Percentiles rank a stretch among this genome's conserved stretches.
phyloP scores from a whole-genome alignment of 2,797 vertebrate species.

The Alauda arvensis region DNA sequence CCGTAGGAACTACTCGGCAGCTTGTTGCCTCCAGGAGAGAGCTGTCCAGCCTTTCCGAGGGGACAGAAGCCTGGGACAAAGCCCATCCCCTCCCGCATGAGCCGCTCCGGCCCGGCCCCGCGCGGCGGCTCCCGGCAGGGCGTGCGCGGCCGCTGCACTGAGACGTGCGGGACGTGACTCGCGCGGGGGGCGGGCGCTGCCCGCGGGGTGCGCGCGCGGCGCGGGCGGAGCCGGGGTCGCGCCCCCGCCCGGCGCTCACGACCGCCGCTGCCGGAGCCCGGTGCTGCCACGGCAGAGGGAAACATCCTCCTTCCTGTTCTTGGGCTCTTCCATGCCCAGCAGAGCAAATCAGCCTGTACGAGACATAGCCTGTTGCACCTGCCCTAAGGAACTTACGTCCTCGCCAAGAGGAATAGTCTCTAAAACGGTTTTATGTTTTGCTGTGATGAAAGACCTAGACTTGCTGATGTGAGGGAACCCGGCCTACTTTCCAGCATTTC shows the following conservation, averaged over 20 bases:
- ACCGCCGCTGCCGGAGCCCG: neutral
- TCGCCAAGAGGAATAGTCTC: neutral
- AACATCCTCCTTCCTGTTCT: neutral
- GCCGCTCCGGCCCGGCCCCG: neutral
- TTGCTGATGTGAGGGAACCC: neutral
- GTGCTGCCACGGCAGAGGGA: fast-evolving
- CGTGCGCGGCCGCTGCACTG: neutral
- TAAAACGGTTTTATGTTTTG: neutral
- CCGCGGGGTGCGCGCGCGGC: neutral
- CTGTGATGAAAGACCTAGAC: neutral
- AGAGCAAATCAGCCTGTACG: neutral
- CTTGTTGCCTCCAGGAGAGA: neutral
- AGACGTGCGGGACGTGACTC: slow-evolving; percentile 45
- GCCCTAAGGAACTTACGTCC: fast-evolving
- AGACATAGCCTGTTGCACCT: neutral
- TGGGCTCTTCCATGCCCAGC: neutral
- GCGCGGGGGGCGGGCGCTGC: neutral
- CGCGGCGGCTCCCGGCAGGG: neutral
- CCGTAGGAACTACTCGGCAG: neutral
- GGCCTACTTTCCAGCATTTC: neutral
- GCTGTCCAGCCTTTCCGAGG: neutral
- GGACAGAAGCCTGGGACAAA: too few relatives aligned
- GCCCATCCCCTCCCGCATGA: too few relatives aligned
- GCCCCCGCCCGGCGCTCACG: neutral
- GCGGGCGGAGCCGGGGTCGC: neutral